Percentiles rank a stretch among this genome's conserved stretches.
Conservation (phyloP, 2,888 invertebrate genomes). For the Phalera bucephala region DNA sequence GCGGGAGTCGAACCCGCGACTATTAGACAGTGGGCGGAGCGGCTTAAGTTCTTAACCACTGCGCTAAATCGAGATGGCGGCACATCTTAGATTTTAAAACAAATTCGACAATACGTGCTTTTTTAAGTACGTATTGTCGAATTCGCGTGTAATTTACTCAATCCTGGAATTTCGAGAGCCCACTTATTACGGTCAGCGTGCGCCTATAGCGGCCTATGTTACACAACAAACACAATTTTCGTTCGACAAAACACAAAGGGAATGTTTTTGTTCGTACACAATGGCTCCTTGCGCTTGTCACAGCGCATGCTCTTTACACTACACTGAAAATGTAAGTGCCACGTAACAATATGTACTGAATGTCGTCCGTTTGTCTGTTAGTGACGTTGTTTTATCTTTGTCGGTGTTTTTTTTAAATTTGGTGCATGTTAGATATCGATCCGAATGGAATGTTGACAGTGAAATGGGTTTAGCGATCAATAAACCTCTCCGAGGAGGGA, state of each 20-base stretch:
- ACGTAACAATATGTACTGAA: conserved; percentile 66
- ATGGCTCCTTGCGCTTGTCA: conserved; percentile 65
- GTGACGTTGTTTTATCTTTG: conserved; percentile 69
- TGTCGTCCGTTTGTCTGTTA: conserved; percentile 46
- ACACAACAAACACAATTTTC: conserved; percentile 29
- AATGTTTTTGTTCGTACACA: conserved; percentile 66
- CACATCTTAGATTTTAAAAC: too few relatives aligned
- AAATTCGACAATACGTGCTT: too few relatives aligned
- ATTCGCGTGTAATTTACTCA: background rate
- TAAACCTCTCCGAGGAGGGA: conserved; percentile 65
- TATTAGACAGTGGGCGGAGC: too few relatives aligned
- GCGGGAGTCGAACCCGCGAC: too few relatives aligned
- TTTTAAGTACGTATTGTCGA: background rate
- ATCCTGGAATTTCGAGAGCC: conserved; percentile 28
- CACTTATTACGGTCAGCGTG: conserved; percentile 63
- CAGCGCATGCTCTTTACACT: conserved; percentile 71
- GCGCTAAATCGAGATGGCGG: too few relatives aligned
- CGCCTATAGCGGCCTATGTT: conserved; percentile 43
- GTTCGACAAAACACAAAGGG: conserved; percentile 58
- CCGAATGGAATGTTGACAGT: conserved; percentile 75
- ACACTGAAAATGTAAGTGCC: conserved; percentile 79
- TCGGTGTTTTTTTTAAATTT: conserved; percentile 59
- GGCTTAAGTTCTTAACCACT: too few relatives aligned
- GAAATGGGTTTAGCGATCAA: conserved; percentile 80
- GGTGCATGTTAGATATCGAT: conserved; percentile 66